Evolutionary conservation across 2,797 vertebrate genomes (phyloP).

Genomic region (Brachymystax lenok): DNA sequence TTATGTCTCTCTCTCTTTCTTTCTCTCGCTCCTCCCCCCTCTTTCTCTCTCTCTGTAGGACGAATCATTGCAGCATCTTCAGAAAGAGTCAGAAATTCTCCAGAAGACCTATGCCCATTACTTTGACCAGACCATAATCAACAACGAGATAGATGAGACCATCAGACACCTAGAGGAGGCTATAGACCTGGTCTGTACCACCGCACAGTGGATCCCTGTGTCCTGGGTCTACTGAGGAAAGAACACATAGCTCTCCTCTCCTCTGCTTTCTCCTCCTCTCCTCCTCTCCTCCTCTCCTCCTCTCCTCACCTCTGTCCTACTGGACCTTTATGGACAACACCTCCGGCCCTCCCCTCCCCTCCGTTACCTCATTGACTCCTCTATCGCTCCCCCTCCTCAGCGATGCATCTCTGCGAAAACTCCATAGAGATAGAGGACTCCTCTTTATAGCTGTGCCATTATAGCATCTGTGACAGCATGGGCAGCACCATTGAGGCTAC

Average conservation of each 20-base stretch:
- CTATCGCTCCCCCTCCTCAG: constrained; percentile 11
- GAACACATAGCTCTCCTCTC: constrained; percentile 26
- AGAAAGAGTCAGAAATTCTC: constrained; percentile 97
- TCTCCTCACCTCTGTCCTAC: constrained; percentile 46
- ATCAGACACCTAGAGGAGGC: constrained; percentile 98
- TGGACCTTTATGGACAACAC: constrained; percentile 42
- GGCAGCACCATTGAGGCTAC: no score
- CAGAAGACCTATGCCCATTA: constrained; percentile 98
- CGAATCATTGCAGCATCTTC: constrained; percentile 96
- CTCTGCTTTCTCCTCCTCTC: constrained; percentile 62
- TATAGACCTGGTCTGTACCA: constrained; percentile 93
- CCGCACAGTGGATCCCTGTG: constrained; percentile 95
- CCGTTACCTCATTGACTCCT: constrained; percentile 36
- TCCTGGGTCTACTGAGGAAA: constrained; percentile 96
- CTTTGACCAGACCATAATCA: constrained; percentile 99
- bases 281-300: constrained; percentile 64
- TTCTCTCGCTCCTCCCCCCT: constrained; percentile 6
- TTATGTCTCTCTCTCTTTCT: constrained; percentile 1
- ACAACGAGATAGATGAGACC: constrained; percentile 99
- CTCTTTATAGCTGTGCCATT: no score
- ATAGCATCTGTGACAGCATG: no score
- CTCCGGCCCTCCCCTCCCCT: constrained; percentile 55
- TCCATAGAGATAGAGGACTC: no score
- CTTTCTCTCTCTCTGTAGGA: constrained; percentile 15
- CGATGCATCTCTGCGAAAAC: constrained; percentile 42